These are phyloP conservation scores for Galleria mellonella DNA, from an alignment of 1,140 invertebrate genomes.

Conservation along the genomic window DNA sequence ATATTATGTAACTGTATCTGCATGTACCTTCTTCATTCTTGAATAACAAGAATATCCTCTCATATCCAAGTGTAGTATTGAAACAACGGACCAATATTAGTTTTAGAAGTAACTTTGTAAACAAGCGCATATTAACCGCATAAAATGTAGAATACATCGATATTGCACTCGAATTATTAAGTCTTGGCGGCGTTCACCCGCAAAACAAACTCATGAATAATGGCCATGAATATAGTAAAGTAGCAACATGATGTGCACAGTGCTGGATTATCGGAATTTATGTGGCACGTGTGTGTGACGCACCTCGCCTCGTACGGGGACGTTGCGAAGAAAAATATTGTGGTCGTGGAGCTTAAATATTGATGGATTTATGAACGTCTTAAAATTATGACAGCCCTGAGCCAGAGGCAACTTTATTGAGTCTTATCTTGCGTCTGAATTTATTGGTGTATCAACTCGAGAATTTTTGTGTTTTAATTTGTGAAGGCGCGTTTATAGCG, in stretches of 20 bases:
- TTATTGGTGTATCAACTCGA: conserved; percentile 55
- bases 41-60: too few species aligned
- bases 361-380: conserved; percentile 71
- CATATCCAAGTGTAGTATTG: too few species aligned
- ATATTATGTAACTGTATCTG: too few species aligned
- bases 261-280: conserved; percentile 68
- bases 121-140: conserved; percentile 11
- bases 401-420: conserved; percentile 67
- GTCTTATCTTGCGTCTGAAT: conserved; percentile 60
- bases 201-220: conserved; percentile 67
- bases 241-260: conserved; percentile 48
- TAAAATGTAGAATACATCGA: conserved; percentile 38
- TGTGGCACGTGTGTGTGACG: conserved; percentile 66
- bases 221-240: conserved; percentile 55
- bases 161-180: conserved; percentile 60
- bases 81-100: too few species aligned
- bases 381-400: conserved; percentile 67
- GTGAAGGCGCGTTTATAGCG: too few species aligned
- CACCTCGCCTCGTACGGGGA: conserved; percentile 35
- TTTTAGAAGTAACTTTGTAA: not conserved
- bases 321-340: conserved; percentile 62
- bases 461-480: conserved; percentile 47
- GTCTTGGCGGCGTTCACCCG: conserved; percentile 57
- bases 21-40: too few species aligned
- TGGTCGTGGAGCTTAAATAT: conserved; percentile 65